These are phyloP conservation scores for Nomia melanderi DNA, from an alignment of 1,140 invertebrate species.

Conservation along the genomic window DNA sequence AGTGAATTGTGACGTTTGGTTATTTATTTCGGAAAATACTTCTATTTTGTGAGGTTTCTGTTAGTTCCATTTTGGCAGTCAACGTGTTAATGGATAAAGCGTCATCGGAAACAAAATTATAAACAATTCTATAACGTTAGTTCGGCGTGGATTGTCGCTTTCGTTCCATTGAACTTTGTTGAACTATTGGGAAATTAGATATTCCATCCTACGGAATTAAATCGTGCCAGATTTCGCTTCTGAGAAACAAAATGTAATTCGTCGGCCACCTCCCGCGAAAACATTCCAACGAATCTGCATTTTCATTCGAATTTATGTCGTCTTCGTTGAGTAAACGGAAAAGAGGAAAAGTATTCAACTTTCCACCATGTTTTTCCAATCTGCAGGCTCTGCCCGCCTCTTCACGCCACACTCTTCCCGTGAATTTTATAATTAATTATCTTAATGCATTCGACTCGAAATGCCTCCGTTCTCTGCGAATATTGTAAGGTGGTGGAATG, in stretches of 20 bases:
- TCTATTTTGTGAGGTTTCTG: too few species aligned
- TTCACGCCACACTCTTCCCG: slow-evolving; percentile 16
- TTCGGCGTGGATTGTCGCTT: neutral
- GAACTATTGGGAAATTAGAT: too few species aligned
- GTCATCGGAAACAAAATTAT: neutral
- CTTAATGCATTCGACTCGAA: slow-evolving; percentile 68
- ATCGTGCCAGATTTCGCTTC: neutral
- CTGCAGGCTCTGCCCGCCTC: slow-evolving; percentile 10
- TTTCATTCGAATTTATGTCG: slow-evolving; percentile 71
- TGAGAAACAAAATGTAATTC: neutral
- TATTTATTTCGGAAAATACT: too few species aligned
- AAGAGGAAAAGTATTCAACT: slow-evolving; percentile 59
- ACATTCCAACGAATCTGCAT: slow-evolving; percentile 73
- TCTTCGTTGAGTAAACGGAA: slow-evolving; percentile 67
- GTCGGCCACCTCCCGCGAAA: slow-evolving; percentile 44
- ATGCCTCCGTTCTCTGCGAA: slow-evolving; percentile 11
- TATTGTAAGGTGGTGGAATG: slow-evolving; percentile 31
- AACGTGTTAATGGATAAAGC: slow-evolving; percentile 22
- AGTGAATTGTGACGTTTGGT: too few species aligned
- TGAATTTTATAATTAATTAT: slow-evolving; percentile 71
- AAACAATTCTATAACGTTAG: neutral
- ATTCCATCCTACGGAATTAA: neutral
- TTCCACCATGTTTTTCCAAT: slow-evolving; percentile 62
- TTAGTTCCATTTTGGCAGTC: too few species aligned
- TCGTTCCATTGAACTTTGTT: neutral